Evolutionary conservation across 2,797 vertebrate species (phyloP), one percentile per base, ranked within the genome.

Genomic region (Glyptemys insculpta): DNA sequence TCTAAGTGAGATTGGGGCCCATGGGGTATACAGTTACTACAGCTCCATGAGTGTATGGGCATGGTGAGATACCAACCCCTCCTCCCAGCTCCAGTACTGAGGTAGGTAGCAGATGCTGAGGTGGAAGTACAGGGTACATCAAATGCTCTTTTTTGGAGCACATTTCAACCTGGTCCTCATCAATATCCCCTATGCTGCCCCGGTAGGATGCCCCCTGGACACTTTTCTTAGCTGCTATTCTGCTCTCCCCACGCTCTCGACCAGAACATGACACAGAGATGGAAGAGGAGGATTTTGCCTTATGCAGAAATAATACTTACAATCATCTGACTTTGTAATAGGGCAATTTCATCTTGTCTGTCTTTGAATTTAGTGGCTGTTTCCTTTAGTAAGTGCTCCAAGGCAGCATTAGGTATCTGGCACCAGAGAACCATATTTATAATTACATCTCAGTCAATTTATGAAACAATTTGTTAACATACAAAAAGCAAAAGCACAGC

Each of bases 371-470:
- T 83, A 81, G 59, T 91, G 65, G 85, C 41, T 89, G 90, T 94
- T 90, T 92, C 82, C 83, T 92, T 89, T 89, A 1, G 2, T 65
- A 96, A 95, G 81, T 79, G 83, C 97, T 96, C 95, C 47, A 4
- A 96, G 81, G 82, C 92, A 95, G 68, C 57, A 93, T 78, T 86
- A 94, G 76, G 86, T 89, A n/a, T 41, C 78, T 94, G 52, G 56
- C 92, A 86, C 91, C 31, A 52, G 81, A 95, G 74, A 91, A 94
- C 31, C 2, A 0, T 56, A 82, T 72, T 93, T 94, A 92, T 80
- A 97, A 97, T 95, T 93, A 95, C 54, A 97, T 91, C 82, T 95
- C 91, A 74, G 34, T 65, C 5, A 4, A 93, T 92, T 94, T 85
- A 79, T 81, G 81, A 79, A 94, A 59, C 31, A 29, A 89, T 91